Evolutionary conservation across 2,888 invertebrate species (phyloP), one percentile per base, ranked within the genome.

Genomic region (Drosophila histrio): DNA sequence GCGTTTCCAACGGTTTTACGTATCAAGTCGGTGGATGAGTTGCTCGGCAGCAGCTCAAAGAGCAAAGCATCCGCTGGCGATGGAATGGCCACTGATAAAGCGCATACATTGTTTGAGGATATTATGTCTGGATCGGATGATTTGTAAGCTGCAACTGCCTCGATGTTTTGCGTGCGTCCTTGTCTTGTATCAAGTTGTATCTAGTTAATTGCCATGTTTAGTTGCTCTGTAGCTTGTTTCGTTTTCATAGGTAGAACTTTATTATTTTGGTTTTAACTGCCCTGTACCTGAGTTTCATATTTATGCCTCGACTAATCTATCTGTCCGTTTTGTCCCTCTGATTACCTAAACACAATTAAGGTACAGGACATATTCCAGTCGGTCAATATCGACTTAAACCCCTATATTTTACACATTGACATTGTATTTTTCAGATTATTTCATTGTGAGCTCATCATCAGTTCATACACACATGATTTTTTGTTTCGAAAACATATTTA

Each of bases 101-200:
- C 78, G 2, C 73, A 80, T 4, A 49, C 58, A 7, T 46, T 82
- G 21, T 78, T 85, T 28, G 86, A 83, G 63, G 69, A 78, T 15
- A 79, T 76, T 3, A 73, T 78, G 69, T 81, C 68, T 8, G 83
- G 70, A 4, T 65, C 72, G 46, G 75, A 77, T 54, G 63, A 56
- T 36, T 68, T 73, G 81, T 88, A 87, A 80, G 77, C 59, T 13
- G 15, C 46, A 53, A 19, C n/a, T 39, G 7, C 28, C n/a, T 15
- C 26, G 3, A 19, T 53, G 39, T 36, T 9, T 30, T n/a, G n/a
- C 15, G 8, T 28, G 17, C 19, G 19, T 13, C 36, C 30, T 11
- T 46, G 44, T 46, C 21, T 36, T 43, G 24, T 46, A 38, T 17
- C 36, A 26, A 26, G 15, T 41, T 38, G 30, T 50, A 39, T 39